Evolutionary conservation across 2,888 invertebrate genomes (phyloP), one percentile per base, ranked within the genome.

Genomic region (Heliothis peltigera): DNA sequence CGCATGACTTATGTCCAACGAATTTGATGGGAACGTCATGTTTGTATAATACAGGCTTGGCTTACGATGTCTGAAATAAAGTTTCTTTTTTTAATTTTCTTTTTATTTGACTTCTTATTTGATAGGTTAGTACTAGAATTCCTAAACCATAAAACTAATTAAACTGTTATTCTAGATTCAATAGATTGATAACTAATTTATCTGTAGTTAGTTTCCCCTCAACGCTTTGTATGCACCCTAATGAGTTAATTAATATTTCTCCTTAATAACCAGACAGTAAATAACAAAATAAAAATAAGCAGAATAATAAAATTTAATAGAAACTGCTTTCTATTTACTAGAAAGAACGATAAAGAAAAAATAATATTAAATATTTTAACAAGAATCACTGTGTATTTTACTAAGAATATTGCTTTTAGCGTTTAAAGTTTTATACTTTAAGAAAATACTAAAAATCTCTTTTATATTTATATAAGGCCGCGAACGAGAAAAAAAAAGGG

Each of bases 381-480:
- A 51, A 18, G 12, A 28, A 0, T 18, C 10, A 58, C 12, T 6
- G 12, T 19, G 8, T 46, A 6, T 25, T 25, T 28, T 1, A 56
- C 17, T 64, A 2, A 57, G 19, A 64, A 65, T 49, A 43, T 44
- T 43, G 25, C 25, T 44, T 44, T 8, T 44, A 28, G 0, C 3
- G 12, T 8, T 28, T 49, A 18, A 6, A 12, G 25, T 49, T 44
- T 28, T 21, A 18, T 35, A 25, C 12, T 22, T 2, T 42, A 43
- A 8, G 2, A 21, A 46, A 39, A 44, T 44, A 39, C 21, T 12
- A 0, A 2, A 15, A 17, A 21, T n/a, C 22, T 7, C 21, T 56
- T 15, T 17, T 42, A 32, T 46, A 52, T 55, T 46, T 51, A 51
- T 42, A 39, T 39, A 39, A 3, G 1, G 28, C 25, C 21, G 28